Conservation (phyloP, 2,888 invertebrate species). For the Oasisia sp. region DNA sequence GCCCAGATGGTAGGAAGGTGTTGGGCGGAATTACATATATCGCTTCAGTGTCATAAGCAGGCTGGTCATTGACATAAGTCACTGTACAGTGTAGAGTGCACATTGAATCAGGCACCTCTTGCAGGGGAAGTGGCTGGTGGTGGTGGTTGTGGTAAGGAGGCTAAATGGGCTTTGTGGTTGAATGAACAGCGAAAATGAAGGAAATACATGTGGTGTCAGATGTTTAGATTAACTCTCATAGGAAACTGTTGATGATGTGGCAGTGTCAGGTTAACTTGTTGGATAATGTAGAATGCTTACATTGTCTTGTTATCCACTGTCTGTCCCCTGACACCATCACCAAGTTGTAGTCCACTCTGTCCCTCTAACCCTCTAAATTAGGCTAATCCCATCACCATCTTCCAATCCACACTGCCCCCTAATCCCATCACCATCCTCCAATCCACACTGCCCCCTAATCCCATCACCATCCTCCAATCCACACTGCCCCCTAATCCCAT, state of each 20-base stretch:
- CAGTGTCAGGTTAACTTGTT: neutral
- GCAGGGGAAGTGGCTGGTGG: neutral
- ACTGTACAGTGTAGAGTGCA: neutral
- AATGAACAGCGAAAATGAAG: neutral
- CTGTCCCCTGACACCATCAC: neutral
- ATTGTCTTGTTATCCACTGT: neutral
- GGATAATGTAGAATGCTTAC: neutral
- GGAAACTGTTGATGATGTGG: neutral
- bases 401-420: neutral
- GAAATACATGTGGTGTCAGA: neutral
- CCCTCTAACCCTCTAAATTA: no score
- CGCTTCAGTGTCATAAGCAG: neutral
- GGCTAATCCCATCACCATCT: neutral
- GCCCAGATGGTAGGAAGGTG: neutral
- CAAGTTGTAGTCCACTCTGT: no score
- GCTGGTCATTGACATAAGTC: neutral
- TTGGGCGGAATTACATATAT: neutral
- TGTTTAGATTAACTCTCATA: neutral
- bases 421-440: neutral
- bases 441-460: no score
- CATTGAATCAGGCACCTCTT: neutral
- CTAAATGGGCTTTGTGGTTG: neutral
- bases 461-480: no score
- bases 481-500: neutral
- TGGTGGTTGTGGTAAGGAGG: neutral